Evolutionary conservation across 2,888 invertebrate genomes (phyloP).

Genomic region (Dorcus hopei): DNA sequence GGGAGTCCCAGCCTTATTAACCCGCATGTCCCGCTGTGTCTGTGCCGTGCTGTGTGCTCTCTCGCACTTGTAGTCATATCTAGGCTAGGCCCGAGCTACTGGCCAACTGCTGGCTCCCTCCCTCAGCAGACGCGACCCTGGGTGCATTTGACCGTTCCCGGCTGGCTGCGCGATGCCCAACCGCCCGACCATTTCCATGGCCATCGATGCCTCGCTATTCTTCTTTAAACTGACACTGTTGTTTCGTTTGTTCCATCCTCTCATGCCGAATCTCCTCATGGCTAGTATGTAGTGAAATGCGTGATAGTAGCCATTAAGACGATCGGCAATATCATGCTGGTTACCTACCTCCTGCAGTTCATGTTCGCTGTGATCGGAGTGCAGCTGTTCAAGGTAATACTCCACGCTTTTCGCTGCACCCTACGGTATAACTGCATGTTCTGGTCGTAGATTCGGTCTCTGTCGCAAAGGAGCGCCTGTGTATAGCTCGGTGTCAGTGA

Average conservation of each 20-base stretch:
- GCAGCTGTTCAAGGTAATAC: conserved; percentile 96
- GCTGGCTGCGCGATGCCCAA: conserved; percentile 39
- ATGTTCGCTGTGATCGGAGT: conserved; percentile 99
- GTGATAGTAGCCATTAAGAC: conserved; percentile 99
- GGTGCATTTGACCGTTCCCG: conserved; percentile 48
- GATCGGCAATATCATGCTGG: conserved; percentile 99
- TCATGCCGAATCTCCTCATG: conserved; percentile 45
- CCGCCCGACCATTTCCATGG: conserved; percentile 14
- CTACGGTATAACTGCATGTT: conserved; percentile 46
- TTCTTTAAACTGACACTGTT: conserved; percentile 23
- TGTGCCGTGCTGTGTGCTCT: conserved; percentile 36
- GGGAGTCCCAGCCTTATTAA: conserved; percentile 36
- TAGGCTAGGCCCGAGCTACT: conserved; percentile 42
- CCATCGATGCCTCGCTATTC: conserved; percentile 16
- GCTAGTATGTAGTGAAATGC: conserved; percentile 99
- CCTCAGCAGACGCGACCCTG: conserved; percentile 39
- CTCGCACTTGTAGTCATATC: conserved; percentile 51
- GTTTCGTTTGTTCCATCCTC: conserved; percentile 45
- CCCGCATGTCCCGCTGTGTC: conserved; percentile 45
- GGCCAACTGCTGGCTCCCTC: conserved; percentile 26
- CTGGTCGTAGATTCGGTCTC: conserved; percentile 39
- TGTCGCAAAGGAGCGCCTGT: conserved; percentile 13
- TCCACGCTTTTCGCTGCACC: conserved; percentile 42
- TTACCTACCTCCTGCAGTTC: conserved; percentile 99
- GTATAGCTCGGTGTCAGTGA: conserved; percentile 7